A percentile compares a stretch with the other conserved stretches of the same genome.
Conservation (phyloP, 2,888 invertebrate species). For the Hofmannophila pseudospretella region DNA sequence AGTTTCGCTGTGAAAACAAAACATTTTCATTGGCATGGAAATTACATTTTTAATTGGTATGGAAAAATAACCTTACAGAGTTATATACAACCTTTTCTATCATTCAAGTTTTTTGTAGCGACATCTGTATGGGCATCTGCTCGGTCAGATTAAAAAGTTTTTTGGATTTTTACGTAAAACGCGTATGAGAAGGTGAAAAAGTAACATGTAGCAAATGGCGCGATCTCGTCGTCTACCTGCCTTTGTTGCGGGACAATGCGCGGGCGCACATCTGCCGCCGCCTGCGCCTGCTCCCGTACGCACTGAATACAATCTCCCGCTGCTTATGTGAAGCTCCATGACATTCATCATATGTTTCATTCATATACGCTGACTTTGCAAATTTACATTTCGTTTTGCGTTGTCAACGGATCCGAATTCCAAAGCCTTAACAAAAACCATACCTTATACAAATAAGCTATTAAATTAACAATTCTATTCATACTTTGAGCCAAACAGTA, state of each 20-base stretch:
- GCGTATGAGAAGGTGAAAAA: slow-evolving; percentile 59
- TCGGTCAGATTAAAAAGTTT: slow-evolving; percentile 61
- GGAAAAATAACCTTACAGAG: background rate
- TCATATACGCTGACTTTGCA: slow-evolving; percentile 25
- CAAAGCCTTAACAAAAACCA: slow-evolving; percentile 8
- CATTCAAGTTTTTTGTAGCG: slow-evolving; percentile 37
- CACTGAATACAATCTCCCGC: slow-evolving; percentile 32
- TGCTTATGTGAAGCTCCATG: slow-evolving; percentile 30
- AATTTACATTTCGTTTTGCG: no score
- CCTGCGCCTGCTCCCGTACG: slow-evolving; percentile 35
- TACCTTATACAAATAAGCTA: background rate
- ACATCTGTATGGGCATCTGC: slow-evolving; percentile 70
- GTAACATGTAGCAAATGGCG: slow-evolving; percentile 74
- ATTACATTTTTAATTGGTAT: slow-evolving; percentile 37
- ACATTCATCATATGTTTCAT: slow-evolving; percentile 35
- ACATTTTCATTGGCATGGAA: slow-evolving; percentile 38
- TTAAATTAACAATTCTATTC: no score
- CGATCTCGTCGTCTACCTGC: slow-evolving; percentile 66
- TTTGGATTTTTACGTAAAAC: slow-evolving; percentile 64
- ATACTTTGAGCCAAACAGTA: no score
- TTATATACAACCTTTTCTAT: slow-evolving; percentile 9
- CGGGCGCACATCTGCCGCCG: slow-evolving; percentile 66
- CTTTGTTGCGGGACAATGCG: slow-evolving; percentile 68
- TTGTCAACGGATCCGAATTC: no score
- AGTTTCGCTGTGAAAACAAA: slow-evolving; percentile 55